These are phyloP conservation scores for Plusia festucae DNA, from an alignment of 2,888 invertebrate genomes.

Conservation along the genomic window DNA sequence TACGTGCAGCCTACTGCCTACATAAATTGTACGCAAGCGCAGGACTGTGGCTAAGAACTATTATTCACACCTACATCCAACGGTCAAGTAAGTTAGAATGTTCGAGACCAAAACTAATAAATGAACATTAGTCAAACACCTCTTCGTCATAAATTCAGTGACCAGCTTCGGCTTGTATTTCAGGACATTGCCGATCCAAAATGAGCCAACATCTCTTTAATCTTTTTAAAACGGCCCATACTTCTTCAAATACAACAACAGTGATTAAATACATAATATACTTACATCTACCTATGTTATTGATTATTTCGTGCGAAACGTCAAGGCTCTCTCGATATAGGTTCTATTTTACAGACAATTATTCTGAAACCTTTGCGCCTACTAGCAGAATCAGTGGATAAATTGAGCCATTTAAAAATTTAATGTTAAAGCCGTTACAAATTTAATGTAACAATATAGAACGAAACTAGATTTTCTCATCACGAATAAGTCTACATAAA, in stretches of 20 bases:
- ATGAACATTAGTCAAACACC: slow-evolving; percentile 13
- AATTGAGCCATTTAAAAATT: no score
- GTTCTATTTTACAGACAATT: no score
- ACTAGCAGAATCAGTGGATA: no score
- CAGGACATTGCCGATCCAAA: not conserved
- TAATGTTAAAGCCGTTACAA: no score
- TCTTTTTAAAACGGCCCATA: no score
- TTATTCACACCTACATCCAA: slow-evolving; percentile 45
- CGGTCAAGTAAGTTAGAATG: slow-evolving; percentile 46
- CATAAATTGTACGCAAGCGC: slow-evolving; percentile 33
- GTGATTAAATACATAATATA: not conserved
- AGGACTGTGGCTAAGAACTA: slow-evolving; percentile 31
- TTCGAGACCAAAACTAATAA: slow-evolving; percentile 25
- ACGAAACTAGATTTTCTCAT: not conserved
- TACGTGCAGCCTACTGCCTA: slow-evolving; percentile 23
- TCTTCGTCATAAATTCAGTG: slow-evolving; percentile 23
- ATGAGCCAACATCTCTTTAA: no score
- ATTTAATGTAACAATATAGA: no score
- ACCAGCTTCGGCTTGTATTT: not conserved
- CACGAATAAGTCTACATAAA: not conserved
- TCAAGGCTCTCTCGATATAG: no score
- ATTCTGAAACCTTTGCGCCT: no score
- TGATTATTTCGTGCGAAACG: slow-evolving; percentile 4
- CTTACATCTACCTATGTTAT: not conserved
- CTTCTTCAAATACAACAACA: not conserved